Percentiles rank a stretch among this genome's conserved stretches.
Evolutionary conservation across 2,888 invertebrate species (phyloP).

Genomic region (Pyrgus malvae): DNA sequence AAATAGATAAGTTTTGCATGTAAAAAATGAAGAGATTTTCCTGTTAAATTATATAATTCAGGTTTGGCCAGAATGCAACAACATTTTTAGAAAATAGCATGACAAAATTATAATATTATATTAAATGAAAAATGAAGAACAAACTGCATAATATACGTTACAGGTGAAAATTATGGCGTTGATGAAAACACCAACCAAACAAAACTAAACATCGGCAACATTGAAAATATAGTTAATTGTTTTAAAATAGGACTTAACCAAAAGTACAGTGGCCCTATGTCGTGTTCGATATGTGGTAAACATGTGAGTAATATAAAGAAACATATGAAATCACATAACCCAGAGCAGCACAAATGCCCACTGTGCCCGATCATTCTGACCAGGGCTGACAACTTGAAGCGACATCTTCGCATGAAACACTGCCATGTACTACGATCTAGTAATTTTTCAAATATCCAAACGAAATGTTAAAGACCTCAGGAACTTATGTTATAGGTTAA

Average conservation of each 20-base stretch:
- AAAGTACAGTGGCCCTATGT: slow-evolving; percentile 67
- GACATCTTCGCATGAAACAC: slow-evolving; percentile 85
- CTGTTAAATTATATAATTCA: too few species aligned
- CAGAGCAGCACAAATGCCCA: slow-evolving; percentile 84
- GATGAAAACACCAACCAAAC: slow-evolving; percentile 74
- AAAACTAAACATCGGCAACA: slow-evolving; percentile 61
- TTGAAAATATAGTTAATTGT: slow-evolving; percentile 66
- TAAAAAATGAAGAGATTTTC: slow-evolving; percentile 33
- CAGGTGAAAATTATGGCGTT: slow-evolving; percentile 74
- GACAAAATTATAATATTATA: slow-evolving; percentile 29
- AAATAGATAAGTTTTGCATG: slow-evolving; percentile 49
- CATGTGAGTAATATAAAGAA: slow-evolving; percentile 86
- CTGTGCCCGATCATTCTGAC: slow-evolving; percentile 84
- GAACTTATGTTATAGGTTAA: slow-evolving; percentile 4
- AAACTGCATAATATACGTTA: slow-evolving; percentile 53
- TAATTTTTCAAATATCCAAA: slow-evolving; percentile 66
- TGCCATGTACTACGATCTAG: slow-evolving; percentile 62
- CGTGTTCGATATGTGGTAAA: slow-evolving; percentile 85
- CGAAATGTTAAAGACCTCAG: slow-evolving; percentile 47
- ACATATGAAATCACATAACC: slow-evolving; percentile 84
- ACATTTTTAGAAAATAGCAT: slow-evolving; percentile 34
- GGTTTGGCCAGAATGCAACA: slow-evolving; percentile 14
- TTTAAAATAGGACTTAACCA: slow-evolving; percentile 59
- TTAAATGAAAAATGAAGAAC: slow-evolving; percentile 52
- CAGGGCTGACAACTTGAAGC: slow-evolving; percentile 85